Percentiles rank a stretch among this genome's conserved stretches.
phyloP scores from a whole-genome alignment of 2,113 vertebrate genomes.

The Hyaena hyaena region DNA sequence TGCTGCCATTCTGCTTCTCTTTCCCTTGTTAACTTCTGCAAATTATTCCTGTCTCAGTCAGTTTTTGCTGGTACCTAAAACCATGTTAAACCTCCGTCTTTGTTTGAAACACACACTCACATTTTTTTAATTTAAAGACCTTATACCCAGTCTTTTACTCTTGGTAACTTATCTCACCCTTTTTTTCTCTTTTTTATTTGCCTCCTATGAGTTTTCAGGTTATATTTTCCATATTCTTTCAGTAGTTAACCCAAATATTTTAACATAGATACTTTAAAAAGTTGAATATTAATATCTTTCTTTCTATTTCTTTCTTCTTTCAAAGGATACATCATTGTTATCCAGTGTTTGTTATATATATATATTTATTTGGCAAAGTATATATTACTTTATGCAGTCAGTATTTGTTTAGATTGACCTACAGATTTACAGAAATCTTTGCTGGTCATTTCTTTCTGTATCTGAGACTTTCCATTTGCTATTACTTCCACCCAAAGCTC shows the following conservation, averaged over 20 bases:
- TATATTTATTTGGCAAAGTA: background rate
- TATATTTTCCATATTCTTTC: slow-evolving; percentile 19
- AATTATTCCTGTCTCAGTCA: background rate
- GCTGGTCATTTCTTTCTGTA: background rate
- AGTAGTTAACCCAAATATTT: background rate
- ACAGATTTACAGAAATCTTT: background rate
- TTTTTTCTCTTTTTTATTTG: background rate
- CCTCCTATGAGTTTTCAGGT: background rate
- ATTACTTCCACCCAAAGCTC: background rate
- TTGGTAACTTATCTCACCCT: background rate
- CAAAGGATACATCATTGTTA: background rate
- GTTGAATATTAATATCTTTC: background rate
- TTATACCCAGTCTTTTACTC: background rate
- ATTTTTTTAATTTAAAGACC: background rate
- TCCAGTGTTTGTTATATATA: background rate
- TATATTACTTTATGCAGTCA: background rate
- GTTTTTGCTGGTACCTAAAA: background rate
- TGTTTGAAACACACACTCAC: background rate
- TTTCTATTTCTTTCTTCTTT: background rate
- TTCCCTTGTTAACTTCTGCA: background rate
- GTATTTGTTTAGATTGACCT: background rate
- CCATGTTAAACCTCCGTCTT: background rate
- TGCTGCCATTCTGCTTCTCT: background rate
- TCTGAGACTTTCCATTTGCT: background rate
- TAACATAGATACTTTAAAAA: background rate